Percentiles rank a stretch among this genome's conserved stretches.
phyloP scores from a whole-genome alignment of 2,888 invertebrate genomes.

The Acleris holmiana region DNA sequence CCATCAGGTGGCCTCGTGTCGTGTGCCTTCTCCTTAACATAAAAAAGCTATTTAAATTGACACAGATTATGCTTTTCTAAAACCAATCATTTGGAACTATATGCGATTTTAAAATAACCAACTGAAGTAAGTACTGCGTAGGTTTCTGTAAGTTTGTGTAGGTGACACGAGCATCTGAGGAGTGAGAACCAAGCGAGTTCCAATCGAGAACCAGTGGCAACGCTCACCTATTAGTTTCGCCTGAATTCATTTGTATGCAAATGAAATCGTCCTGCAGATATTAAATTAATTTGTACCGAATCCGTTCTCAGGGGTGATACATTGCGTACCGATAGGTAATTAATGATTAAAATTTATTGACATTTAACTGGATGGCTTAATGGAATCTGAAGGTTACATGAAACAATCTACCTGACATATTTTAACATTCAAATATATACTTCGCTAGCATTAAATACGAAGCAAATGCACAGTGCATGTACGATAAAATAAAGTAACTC shows the following conservation, averaged over 20 bases:
- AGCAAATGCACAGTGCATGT: too few species aligned
- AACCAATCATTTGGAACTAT: too few species aligned
- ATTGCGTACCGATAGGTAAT: conserved; percentile 18
- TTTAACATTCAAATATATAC: too few species aligned
- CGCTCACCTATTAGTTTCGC: conserved; percentile 67
- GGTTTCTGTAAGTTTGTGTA: too few species aligned
- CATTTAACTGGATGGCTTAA: not conserved
- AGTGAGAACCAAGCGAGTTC: conserved; percentile 39
- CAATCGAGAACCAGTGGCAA: conserved; percentile 50
- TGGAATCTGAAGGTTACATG: conserved; percentile 22
- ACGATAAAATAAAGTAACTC: too few species aligned
- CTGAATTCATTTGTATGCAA: conserved; percentile 77
- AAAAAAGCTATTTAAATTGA: too few species aligned
- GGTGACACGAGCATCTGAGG: conserved; percentile 2
- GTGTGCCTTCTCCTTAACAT: too few species aligned
- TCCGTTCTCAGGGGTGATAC: conserved; percentile 23
- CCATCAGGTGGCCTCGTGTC: too few species aligned
- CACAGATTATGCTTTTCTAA: too few species aligned
- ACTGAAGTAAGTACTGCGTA: too few species aligned
- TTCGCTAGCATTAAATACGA: too few species aligned
- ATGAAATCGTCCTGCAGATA: conserved; percentile 61
- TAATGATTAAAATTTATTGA: conserved; percentile 10
- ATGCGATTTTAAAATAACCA: too few species aligned
- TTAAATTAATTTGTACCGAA: conserved; percentile 53
- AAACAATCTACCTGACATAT: not conserved